These are phyloP conservation scores for Leuciscus waleckii DNA, from an alignment of 2,797 vertebrate genomes.

Conservation along the genomic window DNA sequence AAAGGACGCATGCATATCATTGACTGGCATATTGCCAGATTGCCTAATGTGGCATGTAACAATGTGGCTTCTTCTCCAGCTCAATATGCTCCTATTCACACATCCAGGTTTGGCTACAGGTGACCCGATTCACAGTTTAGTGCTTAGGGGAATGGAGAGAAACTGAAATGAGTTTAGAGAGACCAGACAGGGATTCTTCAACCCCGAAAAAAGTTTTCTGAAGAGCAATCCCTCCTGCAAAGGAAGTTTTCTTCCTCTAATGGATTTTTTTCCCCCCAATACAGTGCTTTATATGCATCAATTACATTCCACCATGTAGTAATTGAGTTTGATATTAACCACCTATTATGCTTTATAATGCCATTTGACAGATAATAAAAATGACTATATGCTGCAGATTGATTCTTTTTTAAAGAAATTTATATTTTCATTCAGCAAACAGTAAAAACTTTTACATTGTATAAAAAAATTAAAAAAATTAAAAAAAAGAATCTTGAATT, in stretches of 20 bases:
- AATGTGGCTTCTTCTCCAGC: background rate
- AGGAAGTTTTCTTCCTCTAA: background rate
- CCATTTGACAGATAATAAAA: background rate
- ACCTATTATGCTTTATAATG: background rate
- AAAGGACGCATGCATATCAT: background rate
- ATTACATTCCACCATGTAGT: background rate
- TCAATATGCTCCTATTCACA: background rate
- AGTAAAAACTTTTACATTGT: background rate
- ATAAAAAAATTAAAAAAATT: too few relatives aligned
- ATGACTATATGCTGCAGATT: background rate
- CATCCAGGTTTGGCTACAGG: background rate
- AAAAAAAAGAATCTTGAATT: too few relatives aligned
- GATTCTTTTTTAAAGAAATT: background rate
- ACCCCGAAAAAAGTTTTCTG: background rate
- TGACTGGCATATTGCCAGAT: background rate
- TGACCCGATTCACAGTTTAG: background rate
- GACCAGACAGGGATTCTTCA: background rate
- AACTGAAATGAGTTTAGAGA: constrained; percentile 5
- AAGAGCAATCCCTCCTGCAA: background rate
- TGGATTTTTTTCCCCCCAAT: background rate
- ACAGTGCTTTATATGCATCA: background rate
- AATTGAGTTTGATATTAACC: background rate
- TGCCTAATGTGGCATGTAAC: constrained; percentile 3
- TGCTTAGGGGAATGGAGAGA: background rate
- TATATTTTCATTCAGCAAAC: background rate